These are phyloP conservation scores for Atherix ibis DNA, from an alignment of 2,888 invertebrate species.

Conservation along the genomic window DNA sequence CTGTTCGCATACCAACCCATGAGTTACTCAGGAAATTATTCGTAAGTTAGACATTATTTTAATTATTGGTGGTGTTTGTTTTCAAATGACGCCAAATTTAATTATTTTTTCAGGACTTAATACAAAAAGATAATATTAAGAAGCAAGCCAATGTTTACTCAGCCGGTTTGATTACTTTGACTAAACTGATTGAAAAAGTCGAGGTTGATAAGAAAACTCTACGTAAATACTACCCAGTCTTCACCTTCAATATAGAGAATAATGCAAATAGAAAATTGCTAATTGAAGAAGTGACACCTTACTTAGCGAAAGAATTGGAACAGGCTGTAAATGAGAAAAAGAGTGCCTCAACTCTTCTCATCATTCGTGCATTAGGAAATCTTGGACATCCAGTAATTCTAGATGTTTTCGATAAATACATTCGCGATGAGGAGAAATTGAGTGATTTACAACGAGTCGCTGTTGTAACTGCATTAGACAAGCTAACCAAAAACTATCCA, in stretches of 20 bases:
- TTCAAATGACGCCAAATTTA: no score
- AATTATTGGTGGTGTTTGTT: no score
- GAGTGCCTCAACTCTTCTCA: not conserved
- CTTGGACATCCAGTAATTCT: not conserved
- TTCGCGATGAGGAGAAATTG: not conserved
- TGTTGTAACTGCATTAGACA: not conserved
- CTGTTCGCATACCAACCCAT: constrained; percentile 44
- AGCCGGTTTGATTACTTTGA: not conserved
- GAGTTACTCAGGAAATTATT: not conserved
- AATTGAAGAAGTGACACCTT: not conserved
- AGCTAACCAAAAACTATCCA: not conserved
- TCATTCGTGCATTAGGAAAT: not conserved
- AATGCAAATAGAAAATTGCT: not conserved
- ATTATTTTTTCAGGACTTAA: no score
- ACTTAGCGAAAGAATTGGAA: not conserved
- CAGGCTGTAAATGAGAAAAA: not conserved
- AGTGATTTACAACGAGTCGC: not conserved
- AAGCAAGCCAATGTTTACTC: not conserved
- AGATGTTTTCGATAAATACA: not conserved
- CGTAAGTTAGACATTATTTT: no score
- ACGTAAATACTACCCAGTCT: not conserved
- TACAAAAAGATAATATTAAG: no score
- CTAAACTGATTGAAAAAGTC: not conserved
- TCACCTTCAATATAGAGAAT: not conserved
- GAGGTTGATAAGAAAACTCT: not conserved